Base-by-base conservation (phyloP, 92 coral and sea anemone species). In the Epizoanthus illoricatus region DNA sequence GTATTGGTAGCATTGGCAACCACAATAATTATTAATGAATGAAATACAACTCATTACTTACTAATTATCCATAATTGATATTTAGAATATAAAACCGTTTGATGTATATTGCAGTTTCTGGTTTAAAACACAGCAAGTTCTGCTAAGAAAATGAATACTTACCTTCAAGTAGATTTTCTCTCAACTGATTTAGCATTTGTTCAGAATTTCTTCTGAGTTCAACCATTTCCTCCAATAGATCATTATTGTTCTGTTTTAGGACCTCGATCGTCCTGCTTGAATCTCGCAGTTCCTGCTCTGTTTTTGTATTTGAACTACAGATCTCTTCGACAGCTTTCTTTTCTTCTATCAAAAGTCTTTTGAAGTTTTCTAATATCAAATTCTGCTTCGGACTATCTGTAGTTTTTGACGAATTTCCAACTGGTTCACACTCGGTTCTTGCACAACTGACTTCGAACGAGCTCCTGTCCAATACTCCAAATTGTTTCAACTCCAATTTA, bases 111-210 rank as follows among this genome's bases (percentile, higher is more conserved):
- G 56, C 56, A 49, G 56, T 49, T 49, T 49, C 56, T 8, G 13
- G 15, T 10, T 8, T 49, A 49, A 49, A 49, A 49, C 56, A 49
- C 56, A 49, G 56, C 56, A 7, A 6, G 13, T 49, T 49, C 15
- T 49, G 56, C 9, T 49, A 49, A 49, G 2, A 28, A 49, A 49
- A 49, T 49, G 12, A 49, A 49, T 11, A 10, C 56, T 76, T 78
- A 78, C 82, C 82, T 19, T 78, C 71, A 19, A 63, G 65, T 21
- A 78, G 19, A 78, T 78, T 78, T 23, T 43, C 82, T 41, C 82
- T 62, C 82, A 78, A 28, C 47, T 78, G 21, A 45, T 20, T 43
- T 18, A 78, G 55, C 82, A 78, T 41, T 23, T 42, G 82, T 6
- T 78, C 69, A 6, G 82, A 62, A 24, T 78, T 57, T 15, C 40